phyloP scores from a whole-genome alignment of 2,113 vertebrate species.

The Melierax canorus region DNA sequence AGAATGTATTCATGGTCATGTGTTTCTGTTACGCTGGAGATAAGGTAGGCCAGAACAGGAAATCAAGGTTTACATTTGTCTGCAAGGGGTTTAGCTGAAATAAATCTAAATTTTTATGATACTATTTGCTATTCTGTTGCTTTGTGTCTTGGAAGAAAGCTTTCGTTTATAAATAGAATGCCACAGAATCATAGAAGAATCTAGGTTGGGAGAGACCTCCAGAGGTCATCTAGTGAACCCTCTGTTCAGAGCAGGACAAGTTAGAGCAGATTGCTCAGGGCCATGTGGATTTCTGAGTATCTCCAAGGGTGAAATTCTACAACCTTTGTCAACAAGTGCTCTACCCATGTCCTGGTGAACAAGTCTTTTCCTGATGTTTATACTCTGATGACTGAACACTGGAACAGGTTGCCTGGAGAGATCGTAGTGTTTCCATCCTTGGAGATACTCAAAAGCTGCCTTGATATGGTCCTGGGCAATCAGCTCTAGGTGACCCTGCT shows the following conservation, averaged over 20 bases:
- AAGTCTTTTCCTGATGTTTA: neutral
- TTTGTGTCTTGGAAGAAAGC: neutral
- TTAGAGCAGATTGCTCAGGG: neutral
- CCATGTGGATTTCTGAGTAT: neutral
- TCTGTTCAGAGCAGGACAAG: neutral
- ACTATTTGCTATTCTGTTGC: neutral
- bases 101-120: neutral
- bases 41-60: neutral
- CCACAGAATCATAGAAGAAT: neutral
- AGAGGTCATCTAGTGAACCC: neutral
- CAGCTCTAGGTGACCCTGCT: neutral
- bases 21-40: neutral
- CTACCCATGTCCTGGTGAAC: neutral
- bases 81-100: neutral
- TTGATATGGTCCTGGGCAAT: neutral
- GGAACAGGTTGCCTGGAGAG: neutral
- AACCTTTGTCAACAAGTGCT: neutral
- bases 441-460: neutral
- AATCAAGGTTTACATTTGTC: neutral
- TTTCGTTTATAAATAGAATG: neutral
- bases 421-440: neutral
- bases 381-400: neutral
- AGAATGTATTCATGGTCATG: constrained; percentile 15
- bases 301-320: neutral
- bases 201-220: neutral